These are phyloP conservation scores for Promerops cafer DNA, from an alignment of 2,113 vertebrate species.

Conservation along the genomic window DNA sequence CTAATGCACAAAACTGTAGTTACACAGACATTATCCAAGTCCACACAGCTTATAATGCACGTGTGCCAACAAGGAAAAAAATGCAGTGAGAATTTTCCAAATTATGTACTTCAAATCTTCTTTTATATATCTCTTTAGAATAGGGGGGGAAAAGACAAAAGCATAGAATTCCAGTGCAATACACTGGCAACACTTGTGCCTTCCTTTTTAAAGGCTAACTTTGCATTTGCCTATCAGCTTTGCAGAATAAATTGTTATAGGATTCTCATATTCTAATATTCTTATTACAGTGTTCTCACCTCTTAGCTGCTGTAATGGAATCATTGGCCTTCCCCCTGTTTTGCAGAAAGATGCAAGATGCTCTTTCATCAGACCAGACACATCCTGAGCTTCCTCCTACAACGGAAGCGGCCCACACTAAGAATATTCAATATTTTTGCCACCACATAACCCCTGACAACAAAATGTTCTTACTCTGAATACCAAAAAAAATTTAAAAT, in stretches of 20 bases:
- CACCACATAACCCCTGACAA: neutral
- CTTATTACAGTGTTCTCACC: neutral
- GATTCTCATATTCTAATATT: constrained; percentile 6
- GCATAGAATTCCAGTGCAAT: neutral
- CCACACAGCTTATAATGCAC: neutral
- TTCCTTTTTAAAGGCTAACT: neutral
- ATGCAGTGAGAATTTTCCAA: neutral
- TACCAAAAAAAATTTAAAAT: neutral
- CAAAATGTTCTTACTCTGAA: neutral
- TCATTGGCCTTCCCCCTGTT: neutral
- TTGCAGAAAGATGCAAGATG: neutral
- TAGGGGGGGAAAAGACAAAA: neutral
- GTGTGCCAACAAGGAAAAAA: neutral
- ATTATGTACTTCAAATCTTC: neutral
- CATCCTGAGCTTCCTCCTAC: constrained; percentile 8
- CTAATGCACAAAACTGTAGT: neutral
- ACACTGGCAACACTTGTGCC: neutral
- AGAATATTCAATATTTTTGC: neutral
- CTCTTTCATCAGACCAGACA: constrained; percentile 19
- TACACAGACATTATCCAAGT: neutral
- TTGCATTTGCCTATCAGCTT: neutral
- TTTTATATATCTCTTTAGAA: neutral
- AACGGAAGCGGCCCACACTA: neutral
- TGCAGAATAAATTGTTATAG: neutral
- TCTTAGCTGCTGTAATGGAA: neutral